Base-by-base conservation (phyloP, 2,113 vertebrate species). In the Syngnathoides biaculeatus region DNA sequence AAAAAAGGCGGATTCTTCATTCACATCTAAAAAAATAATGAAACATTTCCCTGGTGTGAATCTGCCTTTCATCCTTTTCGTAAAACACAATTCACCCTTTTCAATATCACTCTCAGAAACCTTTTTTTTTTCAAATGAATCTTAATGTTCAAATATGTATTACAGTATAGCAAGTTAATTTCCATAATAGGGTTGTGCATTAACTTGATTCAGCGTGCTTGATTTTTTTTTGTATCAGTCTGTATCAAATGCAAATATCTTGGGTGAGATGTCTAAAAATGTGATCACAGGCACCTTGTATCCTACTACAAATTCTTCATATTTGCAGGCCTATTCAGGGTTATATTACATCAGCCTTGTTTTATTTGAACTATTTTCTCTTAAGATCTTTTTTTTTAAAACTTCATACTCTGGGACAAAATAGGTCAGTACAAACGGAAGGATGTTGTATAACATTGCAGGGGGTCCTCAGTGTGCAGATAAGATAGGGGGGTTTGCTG, bases 381-480 rank as follows among this genome's bases (percentile, higher is more conserved):
- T 27, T n/a, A 52, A n/a, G 17, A 52, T 22, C 8, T 5, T 10
- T 52, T 7, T n/a, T 57, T 2, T n/a, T n/a, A n/a, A 57, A 27
- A 57, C 14, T 27, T 7, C 59, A 63, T 39, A 8, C 53, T 22
- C 5, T 59, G 45, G 58, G 60, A 74, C 77, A 80, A 75, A 75
- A 64, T 66, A 73, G 52, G 20, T 42, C 40, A 14, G 78, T 35
- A 64, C 65, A 65, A 59, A 19, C 50, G 53, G 77, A 24, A 53
- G 58, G 61, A 53, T 15, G 67, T 88, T 87, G 82, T 81, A 27
- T 89, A 86, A 88, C 79, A 80, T 74, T 85, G 85, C 83, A 63
- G 79, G 62, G 56, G 27, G 48, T 64, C 67, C 71, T 72, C 53
- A 20, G 6, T 14, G 55, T 62, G 69, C 12, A 59, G 72, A 63